Percentiles rank a stretch among this genome's conserved stretches.
Evolutionary conservation across 2,797 vertebrate genomes (phyloP).

Genomic region (Chloroceryle amazona): DNA sequence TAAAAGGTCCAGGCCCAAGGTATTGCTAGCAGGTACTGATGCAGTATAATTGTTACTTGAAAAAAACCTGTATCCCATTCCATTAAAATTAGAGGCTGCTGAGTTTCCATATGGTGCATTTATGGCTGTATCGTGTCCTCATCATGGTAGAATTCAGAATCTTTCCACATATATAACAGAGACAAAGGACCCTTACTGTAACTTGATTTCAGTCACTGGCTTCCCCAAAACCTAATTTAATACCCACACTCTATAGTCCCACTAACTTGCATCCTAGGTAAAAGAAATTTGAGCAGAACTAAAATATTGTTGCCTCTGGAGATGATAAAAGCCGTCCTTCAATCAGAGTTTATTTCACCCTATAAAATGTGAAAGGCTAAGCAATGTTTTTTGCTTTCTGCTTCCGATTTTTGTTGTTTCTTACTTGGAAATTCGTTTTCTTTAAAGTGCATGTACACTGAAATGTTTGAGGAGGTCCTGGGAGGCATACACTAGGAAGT

Average conservation of each 20-base stretch:
- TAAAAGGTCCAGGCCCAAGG: not conserved
- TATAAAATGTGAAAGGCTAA: not conserved
- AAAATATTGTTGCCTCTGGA: not conserved
- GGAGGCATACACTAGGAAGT: not conserved
- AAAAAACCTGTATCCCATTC: not conserved
- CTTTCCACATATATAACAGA: not conserved
- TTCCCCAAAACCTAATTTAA: not conserved
- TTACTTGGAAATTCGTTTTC: not conserved
- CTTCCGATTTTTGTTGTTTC: not conserved
- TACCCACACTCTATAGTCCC: not conserved
- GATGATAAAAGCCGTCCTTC: not conserved
- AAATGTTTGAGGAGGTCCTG: not conserved
- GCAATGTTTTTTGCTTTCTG: not conserved
- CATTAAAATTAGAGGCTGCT: not conserved
- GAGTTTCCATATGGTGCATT: not conserved
- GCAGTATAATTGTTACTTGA: not conserved
- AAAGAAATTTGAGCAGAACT: not conserved
- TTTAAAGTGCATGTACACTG: not conserved
- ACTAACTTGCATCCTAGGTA: not conserved
- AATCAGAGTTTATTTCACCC: not conserved
- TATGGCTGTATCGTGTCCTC: not conserved
- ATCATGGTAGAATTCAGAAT: not conserved
- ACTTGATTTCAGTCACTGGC: not conserved
- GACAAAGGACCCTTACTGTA: not conserved
- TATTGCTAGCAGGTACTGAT: not conserved